A percentile compares a stretch with the other conserved stretches of the same genome.
Evolutionary conservation across 2,888 invertebrate genomes (phyloP).

Genomic region (Perizoma flavofasciatum): DNA sequence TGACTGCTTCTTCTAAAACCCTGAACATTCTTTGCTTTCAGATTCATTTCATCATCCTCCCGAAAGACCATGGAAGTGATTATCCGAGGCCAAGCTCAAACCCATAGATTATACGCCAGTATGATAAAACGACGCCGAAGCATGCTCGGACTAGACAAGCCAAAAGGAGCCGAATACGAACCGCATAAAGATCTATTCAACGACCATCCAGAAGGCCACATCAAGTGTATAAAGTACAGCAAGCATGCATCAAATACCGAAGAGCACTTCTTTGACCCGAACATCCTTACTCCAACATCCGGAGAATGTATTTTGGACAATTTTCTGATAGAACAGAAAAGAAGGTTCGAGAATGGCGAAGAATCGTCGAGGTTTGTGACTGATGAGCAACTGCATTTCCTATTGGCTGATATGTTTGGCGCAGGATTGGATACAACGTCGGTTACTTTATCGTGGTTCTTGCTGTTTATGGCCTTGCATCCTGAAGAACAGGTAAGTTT

Average conservation of each 20-base stretch:
- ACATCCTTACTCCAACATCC: conserved; percentile 63
- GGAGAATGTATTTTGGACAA: conserved; percentile 85
- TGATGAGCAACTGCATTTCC: conserved; percentile 87
- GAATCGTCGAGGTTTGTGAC: conserved; percentile 81
- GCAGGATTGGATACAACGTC: conserved; percentile 94
- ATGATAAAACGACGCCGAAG: conserved; percentile 85
- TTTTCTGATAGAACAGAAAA: conserved; percentile 85
- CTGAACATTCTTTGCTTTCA: conserved; percentile 46
- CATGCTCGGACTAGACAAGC: conserved; percentile 56
- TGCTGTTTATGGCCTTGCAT: conserved; percentile 89
- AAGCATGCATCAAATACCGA: conserved; percentile 59
- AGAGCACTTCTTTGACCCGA: conserved; percentile 73
- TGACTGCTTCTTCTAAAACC: too few species aligned
- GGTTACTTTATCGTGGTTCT: conserved; percentile 91
- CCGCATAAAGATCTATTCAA: conserved; percentile 59
- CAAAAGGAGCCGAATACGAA: conserved; percentile 59
- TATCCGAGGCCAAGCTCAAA: conserved; percentile 87
- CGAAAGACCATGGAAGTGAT: conserved; percentile 86
- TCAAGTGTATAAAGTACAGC: conserved; percentile 74
- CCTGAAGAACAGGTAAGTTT: conserved; percentile 84
- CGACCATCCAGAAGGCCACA: conserved; percentile 68
- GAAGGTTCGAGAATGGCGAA: conserved; percentile 67
- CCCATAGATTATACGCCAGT: conserved; percentile 88
- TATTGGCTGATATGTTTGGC: conserved; percentile 92
- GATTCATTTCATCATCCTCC: conserved; percentile 85